phyloP scores from a whole-genome alignment of 2,113 vertebrate genomes.

The Muntiacus muntjak region DNA sequence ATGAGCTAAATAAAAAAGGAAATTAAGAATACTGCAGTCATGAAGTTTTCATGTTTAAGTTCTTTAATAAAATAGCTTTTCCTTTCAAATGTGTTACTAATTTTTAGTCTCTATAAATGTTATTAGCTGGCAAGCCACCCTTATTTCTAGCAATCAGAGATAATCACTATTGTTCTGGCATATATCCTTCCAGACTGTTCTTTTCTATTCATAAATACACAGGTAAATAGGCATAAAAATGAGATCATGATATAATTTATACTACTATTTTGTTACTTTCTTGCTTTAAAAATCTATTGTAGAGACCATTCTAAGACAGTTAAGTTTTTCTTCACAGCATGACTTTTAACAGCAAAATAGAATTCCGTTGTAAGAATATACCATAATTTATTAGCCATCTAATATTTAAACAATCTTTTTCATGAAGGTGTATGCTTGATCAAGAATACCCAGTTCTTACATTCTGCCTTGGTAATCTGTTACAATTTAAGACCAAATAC shows the following conservation, averaged over 20 bases:
- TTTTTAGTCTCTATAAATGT: background rate
- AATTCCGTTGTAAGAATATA: constrained; percentile 2
- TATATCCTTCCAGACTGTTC: background rate
- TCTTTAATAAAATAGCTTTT: constrained; percentile 1
- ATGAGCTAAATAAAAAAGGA: background rate
- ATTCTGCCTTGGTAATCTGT: background rate
- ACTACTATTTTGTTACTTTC: background rate
- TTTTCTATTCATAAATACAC: background rate
- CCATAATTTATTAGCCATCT: background rate
- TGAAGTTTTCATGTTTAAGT: background rate
- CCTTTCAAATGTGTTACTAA: background rate
- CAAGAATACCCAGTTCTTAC: background rate
- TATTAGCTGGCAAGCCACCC: background rate
- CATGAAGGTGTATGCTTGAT: background rate
- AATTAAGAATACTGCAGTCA: background rate
- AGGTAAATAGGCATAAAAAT: background rate
- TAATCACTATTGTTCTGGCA: background rate
- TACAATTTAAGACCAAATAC: background rate
- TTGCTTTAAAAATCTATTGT: background rate
- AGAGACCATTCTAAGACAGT: background rate
- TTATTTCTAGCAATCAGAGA: background rate
- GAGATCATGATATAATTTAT: background rate
- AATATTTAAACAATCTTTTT: background rate
- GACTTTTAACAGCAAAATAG: constrained; percentile 7
- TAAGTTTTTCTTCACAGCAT: background rate